Evolutionary conservation across 2,113 vertebrate genomes (phyloP).

Genomic region (Burhinus bistriatus): DNA sequence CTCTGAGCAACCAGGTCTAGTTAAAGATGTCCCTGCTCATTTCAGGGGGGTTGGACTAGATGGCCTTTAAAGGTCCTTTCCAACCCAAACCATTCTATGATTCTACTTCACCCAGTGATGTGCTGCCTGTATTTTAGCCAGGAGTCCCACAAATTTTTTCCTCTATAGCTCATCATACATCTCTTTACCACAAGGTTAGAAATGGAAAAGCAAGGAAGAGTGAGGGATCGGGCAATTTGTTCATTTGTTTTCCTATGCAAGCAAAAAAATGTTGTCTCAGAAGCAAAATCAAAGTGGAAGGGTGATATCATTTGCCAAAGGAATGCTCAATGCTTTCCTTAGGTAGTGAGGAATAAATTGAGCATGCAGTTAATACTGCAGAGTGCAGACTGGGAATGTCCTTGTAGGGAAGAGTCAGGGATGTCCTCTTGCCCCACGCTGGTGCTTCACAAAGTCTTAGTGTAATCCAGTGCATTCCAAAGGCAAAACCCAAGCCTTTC

Average conservation of each 20-base stretch:
- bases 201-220: not conserved
- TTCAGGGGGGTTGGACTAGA: not conserved
- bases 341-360: not conserved
- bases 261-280: not conserved
- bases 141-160: slow-evolving; percentile 50
- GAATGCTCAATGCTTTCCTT: not conserved
- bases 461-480: slow-evolving; percentile 37
- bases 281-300: not conserved
- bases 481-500: slow-evolving; percentile 15
- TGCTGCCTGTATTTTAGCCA: slow-evolving; percentile 14
- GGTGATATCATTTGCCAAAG: not conserved
- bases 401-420: not conserved
- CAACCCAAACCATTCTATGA: not conserved
- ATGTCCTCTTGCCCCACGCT: not conserved
- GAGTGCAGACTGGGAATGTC: not conserved
- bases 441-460: not conserved
- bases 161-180: slow-evolving; percentile 33
- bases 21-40: not conserved
- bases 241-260: slow-evolving; percentile 27
- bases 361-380: not conserved
- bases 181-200: slow-evolving; percentile 44
- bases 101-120: not conserved
- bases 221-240: not conserved
- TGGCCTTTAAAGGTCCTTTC: not conserved
- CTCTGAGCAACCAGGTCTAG: not conserved